phyloP scores from a whole-genome alignment of 2,888 invertebrate genomes.

The Oconnorella tubifera region DNA sequence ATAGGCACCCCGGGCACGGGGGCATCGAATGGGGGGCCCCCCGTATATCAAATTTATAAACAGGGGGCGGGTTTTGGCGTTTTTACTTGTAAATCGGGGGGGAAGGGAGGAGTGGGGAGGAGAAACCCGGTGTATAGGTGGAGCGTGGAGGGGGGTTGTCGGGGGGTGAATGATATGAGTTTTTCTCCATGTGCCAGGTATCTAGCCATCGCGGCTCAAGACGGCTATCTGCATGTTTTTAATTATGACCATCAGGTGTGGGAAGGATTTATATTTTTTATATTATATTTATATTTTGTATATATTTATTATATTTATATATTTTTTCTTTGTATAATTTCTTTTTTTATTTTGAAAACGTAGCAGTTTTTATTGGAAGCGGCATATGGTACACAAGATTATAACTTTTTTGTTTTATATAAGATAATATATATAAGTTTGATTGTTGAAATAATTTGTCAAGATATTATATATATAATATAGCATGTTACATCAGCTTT shows the following conservation, averaged over 20 bases:
- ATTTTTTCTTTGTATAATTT: too few species aligned
- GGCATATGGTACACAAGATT: too few species aligned
- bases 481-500: too few species aligned
- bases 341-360: too few species aligned
- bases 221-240: conserved; percentile 88
- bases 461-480: too few species aligned
- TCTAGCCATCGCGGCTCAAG: conserved; percentile 82
- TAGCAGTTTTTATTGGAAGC: too few species aligned
- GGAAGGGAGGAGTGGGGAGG: conserved; percentile 60
- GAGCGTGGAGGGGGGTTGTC: conserved; percentile 40
- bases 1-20: conserved; percentile 90
- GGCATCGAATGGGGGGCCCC: neutral
- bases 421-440: too few species aligned
- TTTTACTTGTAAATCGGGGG: conserved; percentile 92
- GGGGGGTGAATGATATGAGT: conserved; percentile 83
- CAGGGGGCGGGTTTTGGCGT: conserved; percentile 89
- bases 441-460: too few species aligned
- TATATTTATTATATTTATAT: too few species aligned
- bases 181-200: conserved; percentile 93
- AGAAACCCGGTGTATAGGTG: conserved; percentile 84
- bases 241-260: conserved; percentile 87
- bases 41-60: conserved; percentile 94
- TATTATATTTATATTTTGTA: too few species aligned
- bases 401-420: neutral
- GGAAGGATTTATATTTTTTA: conserved; percentile 71